phyloP scores from a whole-genome alignment of 2,888 invertebrate species.

The Synergus gifuensis region DNA sequence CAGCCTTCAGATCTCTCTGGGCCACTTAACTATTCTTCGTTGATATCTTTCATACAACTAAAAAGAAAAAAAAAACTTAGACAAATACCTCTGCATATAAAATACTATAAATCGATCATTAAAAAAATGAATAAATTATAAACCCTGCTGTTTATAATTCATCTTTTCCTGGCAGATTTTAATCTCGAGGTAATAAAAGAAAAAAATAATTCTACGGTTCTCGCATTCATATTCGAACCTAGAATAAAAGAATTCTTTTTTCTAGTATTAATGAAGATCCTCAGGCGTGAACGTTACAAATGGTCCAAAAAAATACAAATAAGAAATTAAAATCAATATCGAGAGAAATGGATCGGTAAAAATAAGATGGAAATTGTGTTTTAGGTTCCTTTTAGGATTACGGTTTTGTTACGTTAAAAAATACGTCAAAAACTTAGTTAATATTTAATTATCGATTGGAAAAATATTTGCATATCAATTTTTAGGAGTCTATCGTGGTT shows the following conservation, averaged over 20 bases:
- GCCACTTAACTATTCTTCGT: background rate
- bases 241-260: background rate
- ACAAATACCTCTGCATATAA: background rate
- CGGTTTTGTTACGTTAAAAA: background rate
- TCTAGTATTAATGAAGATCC: background rate
- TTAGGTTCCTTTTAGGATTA: too few relatives aligned
- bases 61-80: background rate
- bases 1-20: conserved; percentile 4
- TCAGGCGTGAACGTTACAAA: background rate
- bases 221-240: background rate
- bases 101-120: background rate
- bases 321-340: background rate
- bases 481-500: background rate
- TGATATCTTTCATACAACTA: background rate
- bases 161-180: conserved; percentile 9
- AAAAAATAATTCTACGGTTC: conserved; percentile 18
- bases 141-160: background rate
- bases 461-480: background rate
- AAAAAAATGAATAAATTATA: background rate
- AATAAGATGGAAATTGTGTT: conserved; percentile 10
- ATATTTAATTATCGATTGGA: too few relatives aligned
- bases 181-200: background rate
- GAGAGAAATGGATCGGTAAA: background rate
- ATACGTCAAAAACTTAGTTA: too few relatives aligned
- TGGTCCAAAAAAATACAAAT: conserved; percentile 3